Base-by-base conservation (phyloP, 1,140 invertebrate species). In the Galleria mellonella region DNA sequence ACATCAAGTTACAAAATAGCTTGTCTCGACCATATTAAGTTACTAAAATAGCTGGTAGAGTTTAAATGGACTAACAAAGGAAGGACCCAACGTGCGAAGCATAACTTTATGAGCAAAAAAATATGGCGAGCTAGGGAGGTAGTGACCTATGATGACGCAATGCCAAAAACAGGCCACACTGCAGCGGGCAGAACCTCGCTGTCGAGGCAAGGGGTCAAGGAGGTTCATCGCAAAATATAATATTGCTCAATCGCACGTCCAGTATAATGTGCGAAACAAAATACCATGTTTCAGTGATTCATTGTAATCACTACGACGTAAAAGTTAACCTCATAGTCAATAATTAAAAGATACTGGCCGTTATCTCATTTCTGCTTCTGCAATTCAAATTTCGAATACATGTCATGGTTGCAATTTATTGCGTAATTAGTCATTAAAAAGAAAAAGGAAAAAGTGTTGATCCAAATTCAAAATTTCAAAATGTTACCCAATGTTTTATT, bases 121-220 rank as follows among this genome's bases (percentile, higher is more conserved):
- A 77, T 71, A 76, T 76, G 72, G 72, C 62, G 56, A 66, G 55
- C 76, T 75, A 77, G 74, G 73, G 60, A 75, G 73, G 62, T 83
- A 79, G 69, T 79, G 79, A 83, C 77, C 79, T 83, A 82, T 71
- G 77, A 78, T 84, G 77, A 84, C 81, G 81, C 55, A 82, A 84
- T 72, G 64, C 75, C 67, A 56, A 83, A 84, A 84, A 82, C 77
- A 79, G 76, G 71, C 79, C 79, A 74, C 61, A 62, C 50, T 76
- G 74, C 74, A 72, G 63, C 35, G 51, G 50, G 36, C 46, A 46
- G 43, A 68, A 61, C 55, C 58, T 64, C 62, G 37, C 55, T 31
- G 43, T 36, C 58, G 63, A 42, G 23, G 15, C 23, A 6, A 23
- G 58, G 61, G 81, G 76, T 81, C 76, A 84, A 82, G 81, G 76